Base-by-base conservation (phyloP, 2,797 vertebrate species). In the Sternotherus odoratus region DNA sequence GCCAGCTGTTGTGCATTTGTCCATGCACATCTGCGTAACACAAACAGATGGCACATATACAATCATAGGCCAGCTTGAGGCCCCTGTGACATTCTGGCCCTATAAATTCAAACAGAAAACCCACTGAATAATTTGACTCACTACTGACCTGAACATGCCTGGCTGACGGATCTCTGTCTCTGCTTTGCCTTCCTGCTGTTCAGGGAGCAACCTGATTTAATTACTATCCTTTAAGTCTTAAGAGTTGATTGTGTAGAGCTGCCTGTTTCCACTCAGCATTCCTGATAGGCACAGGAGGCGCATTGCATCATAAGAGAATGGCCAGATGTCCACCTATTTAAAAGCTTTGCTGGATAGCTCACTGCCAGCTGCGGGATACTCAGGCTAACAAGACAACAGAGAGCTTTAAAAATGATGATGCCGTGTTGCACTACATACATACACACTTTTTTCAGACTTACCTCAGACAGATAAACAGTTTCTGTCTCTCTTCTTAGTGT, bases 251-350 rank as follows among this genome's bases (percentile, higher is more conserved):
- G 82, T n/a, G 85, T 78, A 90, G 84, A 88, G 92, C 91, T 95
- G 90, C 51, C 77, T 36, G 82, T 93, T 87, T 94, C 79, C 95
- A 80, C 80, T 94, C 12, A 85, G 86, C 43, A 77, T 51, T 85
- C 88, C 21, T 23, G 48, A 79, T 66, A 75, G 74, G 28, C 39
- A 75, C 39, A 46, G 39, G 74, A 75, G 39, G 24, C 11, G 88
- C 91, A 92, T 88, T 94, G 91, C 88, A 83, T 94, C 82, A 57
- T 43, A 91, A 93, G 92, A 92, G 93, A 92, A 90, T 26, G 21
- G 56, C 88, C 86, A 96, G 90, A 92, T 95, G 94, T 91, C 83
- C 95, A 91, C 78, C 82, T 60, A 43, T 33, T 88, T 81, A 93
- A 87, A 91, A 80, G 12, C 13, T 49, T 91, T 82, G 82, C 53